phyloP scores from a whole-genome alignment of 2,888 invertebrate species.

The Dryocosmus kuriphilus region DNA sequence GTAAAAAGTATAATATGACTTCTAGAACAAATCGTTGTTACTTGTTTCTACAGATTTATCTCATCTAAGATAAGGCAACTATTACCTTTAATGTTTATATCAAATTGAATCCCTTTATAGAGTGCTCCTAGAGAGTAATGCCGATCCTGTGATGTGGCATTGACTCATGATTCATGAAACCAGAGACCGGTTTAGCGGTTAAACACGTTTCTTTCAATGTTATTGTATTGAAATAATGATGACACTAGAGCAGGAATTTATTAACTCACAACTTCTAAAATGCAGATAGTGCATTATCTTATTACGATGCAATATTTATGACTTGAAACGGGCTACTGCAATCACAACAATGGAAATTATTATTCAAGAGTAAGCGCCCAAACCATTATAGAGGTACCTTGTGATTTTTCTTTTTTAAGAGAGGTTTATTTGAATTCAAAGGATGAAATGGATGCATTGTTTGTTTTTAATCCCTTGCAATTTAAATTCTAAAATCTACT shows the following conservation, averaged over 20 bases:
- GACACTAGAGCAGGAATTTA: slow-evolving; percentile 11
- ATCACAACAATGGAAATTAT: slow-evolving; percentile 7
- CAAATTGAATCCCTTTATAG: neutral
- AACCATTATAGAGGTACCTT: neutral
- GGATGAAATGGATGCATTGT: neutral
- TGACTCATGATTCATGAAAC: neutral
- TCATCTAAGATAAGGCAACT: neutral
- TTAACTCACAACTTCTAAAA: neutral
- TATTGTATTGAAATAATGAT: slow-evolving; percentile 18
- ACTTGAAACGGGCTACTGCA: neutral
- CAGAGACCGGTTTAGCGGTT: neutral
- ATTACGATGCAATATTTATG: neutral
- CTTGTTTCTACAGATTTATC: too few species aligned
- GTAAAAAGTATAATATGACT: too few species aligned
- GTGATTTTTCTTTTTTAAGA: neutral
- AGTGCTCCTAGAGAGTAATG: neutral
- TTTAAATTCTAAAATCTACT: too few species aligned
- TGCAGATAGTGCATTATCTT: neutral
- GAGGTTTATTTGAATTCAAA: neutral
- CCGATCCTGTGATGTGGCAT: neutral
- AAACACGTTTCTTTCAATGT: neutral
- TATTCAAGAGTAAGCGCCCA: slow-evolving; percentile 7
- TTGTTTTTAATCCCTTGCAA: neutral
- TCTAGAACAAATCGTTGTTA: too few species aligned
- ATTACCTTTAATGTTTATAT: neutral